Conservation (phyloP, 2,113 vertebrate genomes). For the Edolisoma coerulescens region DNA sequence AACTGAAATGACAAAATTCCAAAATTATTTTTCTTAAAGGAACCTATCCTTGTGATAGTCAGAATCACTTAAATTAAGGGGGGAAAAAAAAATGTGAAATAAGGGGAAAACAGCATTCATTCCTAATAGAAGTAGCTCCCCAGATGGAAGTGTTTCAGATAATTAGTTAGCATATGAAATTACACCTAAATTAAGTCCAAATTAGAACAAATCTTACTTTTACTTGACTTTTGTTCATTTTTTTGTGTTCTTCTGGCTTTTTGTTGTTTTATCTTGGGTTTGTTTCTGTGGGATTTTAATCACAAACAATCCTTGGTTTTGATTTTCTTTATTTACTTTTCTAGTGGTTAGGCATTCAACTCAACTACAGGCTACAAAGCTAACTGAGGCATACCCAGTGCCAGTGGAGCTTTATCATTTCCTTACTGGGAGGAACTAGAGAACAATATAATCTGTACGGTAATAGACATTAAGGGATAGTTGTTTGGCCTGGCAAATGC, state of each 20-base stretch:
- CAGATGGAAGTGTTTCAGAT: slow-evolving; percentile 33
- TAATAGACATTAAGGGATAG: not conserved
- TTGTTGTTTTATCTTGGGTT: not conserved
- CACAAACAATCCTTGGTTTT: not conserved
- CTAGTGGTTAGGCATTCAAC: not conserved
- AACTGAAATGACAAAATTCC: not conserved
- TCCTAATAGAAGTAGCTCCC: not conserved
- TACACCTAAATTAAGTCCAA: not conserved
- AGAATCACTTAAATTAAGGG: not conserved
- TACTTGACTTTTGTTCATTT: not conserved
- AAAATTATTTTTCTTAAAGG: not conserved
- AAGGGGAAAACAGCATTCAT: not conserved
- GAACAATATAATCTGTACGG: not conserved
- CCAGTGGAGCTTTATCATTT: not conserved
- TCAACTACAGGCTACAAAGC: not conserved
- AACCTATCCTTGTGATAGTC: not conserved
- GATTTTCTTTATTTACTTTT: not conserved
- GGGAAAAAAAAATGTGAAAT: not conserved
- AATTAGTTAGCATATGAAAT: not conserved
- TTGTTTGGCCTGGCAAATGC: not conserved
- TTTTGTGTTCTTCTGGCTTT: not conserved
- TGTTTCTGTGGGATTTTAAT: not conserved
- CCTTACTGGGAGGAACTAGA: not conserved
- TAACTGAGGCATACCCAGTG: not conserved
- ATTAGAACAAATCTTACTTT: not conserved